Base-by-base conservation (phyloP, 2,888 invertebrate species). In the Catocala nupta region DNA sequence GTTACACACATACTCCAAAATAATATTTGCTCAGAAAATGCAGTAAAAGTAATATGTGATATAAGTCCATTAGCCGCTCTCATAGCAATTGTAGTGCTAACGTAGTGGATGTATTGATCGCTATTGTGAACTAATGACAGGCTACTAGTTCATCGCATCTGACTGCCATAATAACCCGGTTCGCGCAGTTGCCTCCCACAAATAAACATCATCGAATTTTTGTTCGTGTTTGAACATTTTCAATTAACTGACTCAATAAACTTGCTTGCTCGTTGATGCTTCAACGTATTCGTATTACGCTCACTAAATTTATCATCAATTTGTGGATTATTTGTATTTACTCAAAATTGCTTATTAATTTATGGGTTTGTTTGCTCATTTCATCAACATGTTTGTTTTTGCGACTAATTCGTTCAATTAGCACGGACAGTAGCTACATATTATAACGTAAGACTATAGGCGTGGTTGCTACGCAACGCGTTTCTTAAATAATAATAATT, bases 61-160 rank as follows among this genome's bases (percentile, higher is more conserved):
- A 8, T 36, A 39, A 9, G 36, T 39, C 36, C 36, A 39, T 39
- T 39, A 39, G 36, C 6, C 8, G 36, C 36, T 39, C 36, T 39
- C 9, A 10, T 6, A 44, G 45, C 44, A 4, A 53, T 11, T 44
- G 42, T 42, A 16, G 16, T 43, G 9, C 36, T 59, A 55, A 55
- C 48, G 50, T 62, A 44, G 47, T 59, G 47, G 49, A 53, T 42
- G 39, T 70, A 73, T 67, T 73, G 68, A 70, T 65, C 65, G 50
- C 56, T 10, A 65, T 49, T 65, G 49, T 56, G 49, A n/a, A 33
- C 42, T 49, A 56, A 56, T 56, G 68, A 68, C 49, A 63, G 64
- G 71, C 65, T 48, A 65, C 45, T 61, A 55, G 68, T 63, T 13
- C 74, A 68, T 45, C 56, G 63, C 44, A 45, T 47, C 25, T 55